A percentile compares a stretch with the other conserved stretches of the same genome.
phyloP scores from a whole-genome alignment of 2,797 vertebrate species.

The Leptoclinus maculatus region DNA sequence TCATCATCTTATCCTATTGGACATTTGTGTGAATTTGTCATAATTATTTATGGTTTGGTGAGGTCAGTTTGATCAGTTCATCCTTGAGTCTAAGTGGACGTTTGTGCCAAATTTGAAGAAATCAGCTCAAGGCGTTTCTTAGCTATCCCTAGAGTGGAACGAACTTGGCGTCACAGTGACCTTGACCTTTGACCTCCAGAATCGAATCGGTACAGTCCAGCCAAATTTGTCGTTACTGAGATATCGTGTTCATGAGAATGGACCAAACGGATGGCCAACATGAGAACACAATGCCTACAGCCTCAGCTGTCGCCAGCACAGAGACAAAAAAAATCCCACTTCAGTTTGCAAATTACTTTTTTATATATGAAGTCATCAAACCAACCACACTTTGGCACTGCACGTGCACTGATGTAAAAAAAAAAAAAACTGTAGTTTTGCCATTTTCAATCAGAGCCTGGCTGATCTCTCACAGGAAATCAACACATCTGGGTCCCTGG shows the following conservation, averaged over 20 bases:
- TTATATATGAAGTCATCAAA: constrained; percentile 14
- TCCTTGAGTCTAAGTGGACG: not conserved
- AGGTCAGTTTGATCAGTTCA: too few relatives aligned
- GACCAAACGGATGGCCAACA: not conserved
- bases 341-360: not conserved
- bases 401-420: constrained; percentile 5
- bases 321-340: not conserved
- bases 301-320: not conserved
- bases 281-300: not conserved
- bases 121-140: not conserved
- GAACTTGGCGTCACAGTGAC: not conserved
- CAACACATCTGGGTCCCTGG: constrained; percentile 50
- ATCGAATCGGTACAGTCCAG: not conserved
- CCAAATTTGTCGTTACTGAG: not conserved
- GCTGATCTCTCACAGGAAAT: constrained; percentile 45
- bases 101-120: not conserved
- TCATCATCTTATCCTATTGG: not conserved
- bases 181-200: not conserved
- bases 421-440: constrained; percentile 10
- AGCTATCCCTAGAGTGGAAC: not conserved
- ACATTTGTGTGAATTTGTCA: too few relatives aligned
- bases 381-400: constrained; percentile 6
- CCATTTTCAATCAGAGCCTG: constrained; percentile 33
- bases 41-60: too few relatives aligned
- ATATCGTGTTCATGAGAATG: not conserved